A percentile compares a stretch with the other conserved stretches of the same genome.
Evolutionary conservation across 2,113 vertebrate species (phyloP).

Genomic region (Anhinga anhinga): DNA sequence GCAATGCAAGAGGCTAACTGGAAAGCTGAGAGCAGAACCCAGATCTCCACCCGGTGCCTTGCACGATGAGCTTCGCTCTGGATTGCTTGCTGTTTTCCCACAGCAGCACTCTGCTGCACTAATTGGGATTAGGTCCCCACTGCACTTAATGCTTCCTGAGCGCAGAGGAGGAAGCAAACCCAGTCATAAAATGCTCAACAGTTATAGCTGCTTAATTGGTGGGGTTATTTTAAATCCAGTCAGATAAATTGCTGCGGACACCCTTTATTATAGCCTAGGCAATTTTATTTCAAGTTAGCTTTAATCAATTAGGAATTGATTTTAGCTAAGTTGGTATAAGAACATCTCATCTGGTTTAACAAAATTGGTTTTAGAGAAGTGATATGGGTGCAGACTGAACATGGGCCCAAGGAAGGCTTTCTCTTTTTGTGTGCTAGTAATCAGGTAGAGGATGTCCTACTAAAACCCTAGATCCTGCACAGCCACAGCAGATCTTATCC

Average conservation of each 20-base stretch:
- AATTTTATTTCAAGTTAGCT: constrained; percentile 58
- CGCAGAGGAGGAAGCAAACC: constrained; percentile 23
- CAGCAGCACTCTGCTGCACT: background rate
- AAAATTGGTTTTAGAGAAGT: constrained; percentile 24
- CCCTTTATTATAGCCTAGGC: constrained; percentile 46
- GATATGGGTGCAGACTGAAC: constrained; percentile 17
- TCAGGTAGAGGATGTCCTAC: background rate
- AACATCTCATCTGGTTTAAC: constrained; percentile 46
- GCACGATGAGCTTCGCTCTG: background rate
- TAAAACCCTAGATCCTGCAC: background rate
- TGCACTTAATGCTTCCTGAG: constrained; percentile 12
- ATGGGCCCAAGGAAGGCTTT: background rate
- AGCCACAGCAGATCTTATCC: background rate
- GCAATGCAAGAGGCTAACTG: background rate
- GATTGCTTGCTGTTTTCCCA: background rate
- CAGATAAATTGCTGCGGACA: constrained; percentile 16
- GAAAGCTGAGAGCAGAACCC: background rate
- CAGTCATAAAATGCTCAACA: background rate
- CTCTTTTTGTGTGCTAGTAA: background rate
- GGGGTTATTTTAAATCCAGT: constrained; percentile 62
- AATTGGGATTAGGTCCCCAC: background rate
- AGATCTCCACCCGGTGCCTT: background rate
- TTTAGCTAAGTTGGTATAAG: constrained; percentile 51
- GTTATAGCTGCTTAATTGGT: constrained; percentile 42
- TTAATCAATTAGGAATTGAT: constrained; percentile 62